Evolutionary conservation across 2,888 invertebrate species (phyloP).

Genomic region (Drosophila kuntzei): DNA sequence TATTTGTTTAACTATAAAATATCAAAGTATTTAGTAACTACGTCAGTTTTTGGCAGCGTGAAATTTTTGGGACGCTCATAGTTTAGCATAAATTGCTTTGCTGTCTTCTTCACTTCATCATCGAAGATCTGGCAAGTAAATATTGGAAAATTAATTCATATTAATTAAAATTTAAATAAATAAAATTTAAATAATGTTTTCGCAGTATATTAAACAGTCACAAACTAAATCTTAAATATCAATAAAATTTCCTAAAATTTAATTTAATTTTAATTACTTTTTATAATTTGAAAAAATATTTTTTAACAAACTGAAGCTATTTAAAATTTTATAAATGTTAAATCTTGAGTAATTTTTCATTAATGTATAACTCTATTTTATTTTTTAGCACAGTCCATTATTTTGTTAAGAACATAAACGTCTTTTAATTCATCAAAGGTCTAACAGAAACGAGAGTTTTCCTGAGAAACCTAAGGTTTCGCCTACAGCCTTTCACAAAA

Average conservation of each 20-base stretch:
- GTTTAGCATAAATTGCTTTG: constrained; percentile 91
- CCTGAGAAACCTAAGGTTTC: no score
- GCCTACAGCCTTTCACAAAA: no score
- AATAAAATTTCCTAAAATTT: no score
- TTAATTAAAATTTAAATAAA: background rate
- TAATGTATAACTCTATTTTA: no score
- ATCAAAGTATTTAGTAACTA: constrained; percentile 90
- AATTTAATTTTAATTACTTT: no score
- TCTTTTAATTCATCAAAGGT: no score
- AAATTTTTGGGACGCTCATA: constrained; percentile 90
- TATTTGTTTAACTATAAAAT: constrained; percentile 68
- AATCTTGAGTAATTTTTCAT: no score
- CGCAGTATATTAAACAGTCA: background rate
- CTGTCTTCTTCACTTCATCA: constrained; percentile 90
- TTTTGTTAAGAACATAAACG: no score
- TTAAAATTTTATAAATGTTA: background rate
- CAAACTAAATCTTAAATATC: no score
- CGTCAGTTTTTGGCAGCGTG: constrained; percentile 88
- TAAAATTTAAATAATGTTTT: background rate
- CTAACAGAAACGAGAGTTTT: no score
- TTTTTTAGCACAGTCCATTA: no score
- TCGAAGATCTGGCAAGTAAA: constrained; percentile 88
- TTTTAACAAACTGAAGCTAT: background rate
- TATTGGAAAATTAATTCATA: background rate
- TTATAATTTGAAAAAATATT: background rate